Evolutionary conservation across 2,113 vertebrate species (phyloP).

Genomic region (Vidua chalybeata): DNA sequence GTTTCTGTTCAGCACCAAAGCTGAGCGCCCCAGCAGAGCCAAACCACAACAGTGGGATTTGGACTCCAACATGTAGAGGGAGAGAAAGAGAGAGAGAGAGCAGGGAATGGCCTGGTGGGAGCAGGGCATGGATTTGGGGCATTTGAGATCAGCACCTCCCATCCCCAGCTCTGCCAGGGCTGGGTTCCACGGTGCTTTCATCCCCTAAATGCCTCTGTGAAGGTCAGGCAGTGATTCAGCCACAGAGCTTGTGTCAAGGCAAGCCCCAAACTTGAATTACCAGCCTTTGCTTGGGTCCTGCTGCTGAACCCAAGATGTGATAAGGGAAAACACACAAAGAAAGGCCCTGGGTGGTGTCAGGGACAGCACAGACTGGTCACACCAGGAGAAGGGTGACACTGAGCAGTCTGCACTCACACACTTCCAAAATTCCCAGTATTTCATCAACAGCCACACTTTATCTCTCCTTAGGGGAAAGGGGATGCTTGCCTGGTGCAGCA

Average conservation of each 20-base stretch:
- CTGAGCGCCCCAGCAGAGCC: not conserved
- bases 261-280: not conserved
- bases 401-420: not conserved
- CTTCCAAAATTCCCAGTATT: not conserved
- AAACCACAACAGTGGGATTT: not conserved
- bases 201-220: not conserved
- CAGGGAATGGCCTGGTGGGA: not conserved
- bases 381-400: not conserved
- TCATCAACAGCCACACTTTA: not conserved
- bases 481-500: not conserved
- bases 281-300: not conserved
- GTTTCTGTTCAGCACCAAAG: not conserved
- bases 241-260: fast-evolving
- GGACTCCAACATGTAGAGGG: not conserved
- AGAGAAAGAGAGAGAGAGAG: not conserved
- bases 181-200: not conserved
- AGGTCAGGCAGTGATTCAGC: not conserved
- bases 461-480: not conserved
- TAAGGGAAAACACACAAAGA: not conserved
- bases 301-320: not conserved
- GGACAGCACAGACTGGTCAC: not conserved
- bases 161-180: not conserved
- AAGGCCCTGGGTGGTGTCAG: not conserved
- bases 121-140: not conserved
- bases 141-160: not conserved